Base-by-base conservation (phyloP, 2,888 invertebrate genomes). In the Glomeris marginata region DNA sequence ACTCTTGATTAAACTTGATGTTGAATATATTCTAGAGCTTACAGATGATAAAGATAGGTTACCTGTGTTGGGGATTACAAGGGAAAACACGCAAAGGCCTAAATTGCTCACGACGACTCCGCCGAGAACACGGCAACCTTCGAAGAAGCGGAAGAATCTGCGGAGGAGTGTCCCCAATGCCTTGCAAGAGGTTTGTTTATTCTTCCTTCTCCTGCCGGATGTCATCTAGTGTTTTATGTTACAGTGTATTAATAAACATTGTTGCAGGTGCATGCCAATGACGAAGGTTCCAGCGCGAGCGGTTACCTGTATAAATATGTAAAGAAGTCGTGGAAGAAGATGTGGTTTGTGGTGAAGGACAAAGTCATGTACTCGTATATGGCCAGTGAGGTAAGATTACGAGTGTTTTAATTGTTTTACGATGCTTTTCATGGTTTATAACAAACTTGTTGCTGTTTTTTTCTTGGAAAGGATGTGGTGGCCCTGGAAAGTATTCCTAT, bases 311-410 rank as follows among this genome's bases (percentile, higher is more conserved):
- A 65, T 43, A 60, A 63, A 52, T 61, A 64, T 45, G 54, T 56
- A 21, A 66, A 67, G 46, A 65, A 64, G 50, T 60, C 63, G 8
- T 75, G 74, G 74, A 73, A 73, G 60, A 63, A 66, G 41, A 60
- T 64, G 21, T 75, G 75, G 76, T 75, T 73, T 62, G 73, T 75
- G 15, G 62, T 75, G 16, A 74, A 74, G 58, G 72, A 73, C 49
- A 69, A 72, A 64, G 70, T 72, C 28, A 58, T 72, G 16, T 72
- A 71, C 54, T 62, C 64, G 35, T 72, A 70, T 58, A 68, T 70
- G 59, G 75, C 75, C 20, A 72, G 72, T 37, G 72, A 74, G 65
- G 67, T 65, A 54, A 50, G 54, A 34, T 13, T 46, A 41, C n/a
- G 20, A 33, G 15, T 21, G 21, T 22, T 5, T 11, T 46, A n/a